Percentiles rank a stretch among this genome's conserved stretches.
These are phyloP conservation scores for Lota lota DNA, from an alignment of 2,113 vertebrate genomes.

Conservation along the genomic window DNA sequence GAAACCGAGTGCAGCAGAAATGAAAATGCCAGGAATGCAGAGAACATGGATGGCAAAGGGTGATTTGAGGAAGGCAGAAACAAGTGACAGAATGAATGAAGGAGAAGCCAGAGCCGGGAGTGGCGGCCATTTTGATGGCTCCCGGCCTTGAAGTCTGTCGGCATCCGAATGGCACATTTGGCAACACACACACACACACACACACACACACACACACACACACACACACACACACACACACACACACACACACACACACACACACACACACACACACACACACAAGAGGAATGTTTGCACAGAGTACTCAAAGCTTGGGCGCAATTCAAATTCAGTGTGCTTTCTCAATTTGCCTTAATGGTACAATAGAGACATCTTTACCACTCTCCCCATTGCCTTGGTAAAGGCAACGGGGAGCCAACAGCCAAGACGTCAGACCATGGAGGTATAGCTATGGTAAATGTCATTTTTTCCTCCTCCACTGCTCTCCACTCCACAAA, in stretches of 20 bases:
- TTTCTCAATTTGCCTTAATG: conserved; percentile 19
- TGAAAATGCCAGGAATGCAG: neutral
- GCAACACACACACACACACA: conserved; percentile 6
- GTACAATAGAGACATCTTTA: conserved; percentile 15
- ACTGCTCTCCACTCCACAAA: no score
- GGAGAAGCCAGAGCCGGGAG: conserved; percentile 41
- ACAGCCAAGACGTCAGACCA: neutral
- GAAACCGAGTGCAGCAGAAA: neutral
- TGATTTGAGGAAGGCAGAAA: conserved; percentile 15
- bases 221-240: neutral
- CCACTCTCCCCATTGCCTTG: conserved; percentile 6
- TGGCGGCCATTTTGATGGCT: conserved; percentile 31
- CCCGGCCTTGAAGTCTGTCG: conserved; percentile 51
- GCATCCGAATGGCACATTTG: conserved; percentile 53
- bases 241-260: neutral
- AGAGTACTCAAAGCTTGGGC: conserved; percentile 35
- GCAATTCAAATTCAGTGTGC: conserved; percentile 25
- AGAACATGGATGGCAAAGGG: conserved; percentile 13
- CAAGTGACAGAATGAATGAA: conserved; percentile 44
- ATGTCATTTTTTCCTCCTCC: no score
- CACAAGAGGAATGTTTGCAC: conserved; percentile 25
- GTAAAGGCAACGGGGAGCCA: neutral
- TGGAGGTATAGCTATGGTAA: no score
- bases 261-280: neutral
- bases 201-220: no score